These are phyloP conservation scores for Chloropsis cyanopogon DNA, from an alignment of 2,113 vertebrate genomes.

Conservation along the genomic window DNA sequence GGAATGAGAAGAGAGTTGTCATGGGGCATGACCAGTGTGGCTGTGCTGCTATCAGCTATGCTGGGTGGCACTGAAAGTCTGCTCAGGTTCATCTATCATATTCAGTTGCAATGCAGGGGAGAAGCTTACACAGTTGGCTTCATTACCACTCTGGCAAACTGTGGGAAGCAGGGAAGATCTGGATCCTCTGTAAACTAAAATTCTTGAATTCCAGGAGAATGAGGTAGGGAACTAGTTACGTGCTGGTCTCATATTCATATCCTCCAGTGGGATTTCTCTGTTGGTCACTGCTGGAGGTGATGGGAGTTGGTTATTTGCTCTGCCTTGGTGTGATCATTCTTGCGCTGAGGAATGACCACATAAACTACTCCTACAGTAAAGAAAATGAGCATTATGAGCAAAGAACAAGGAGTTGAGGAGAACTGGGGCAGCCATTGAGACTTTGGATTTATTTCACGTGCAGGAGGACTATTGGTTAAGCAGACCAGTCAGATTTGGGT, in stretches of 20 bases:
- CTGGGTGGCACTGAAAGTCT: not conserved
- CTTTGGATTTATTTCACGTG: not conserved
- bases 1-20: not conserved
- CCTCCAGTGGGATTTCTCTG: not conserved
- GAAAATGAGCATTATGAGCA: not conserved
- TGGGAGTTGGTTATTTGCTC: not conserved
- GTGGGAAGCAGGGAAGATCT: not conserved
- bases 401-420: not conserved
- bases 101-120: not conserved
- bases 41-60: not conserved
- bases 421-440: not conserved
- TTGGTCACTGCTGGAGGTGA: not conserved
- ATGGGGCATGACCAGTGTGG: not conserved
- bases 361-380: not conserved
- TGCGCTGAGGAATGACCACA: not conserved
- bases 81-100: not conserved
- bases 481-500: not conserved
- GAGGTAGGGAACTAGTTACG: not conserved
- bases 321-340: not conserved
- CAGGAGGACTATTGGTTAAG: not conserved
- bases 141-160: not conserved
- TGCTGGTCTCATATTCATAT: not conserved
- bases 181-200: not conserved
- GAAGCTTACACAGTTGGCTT: not conserved
- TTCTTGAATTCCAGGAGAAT: not conserved